Evolutionary conservation across 1,140 invertebrate species (phyloP).

Genomic region (Lasioglossum baleicum): DNA sequence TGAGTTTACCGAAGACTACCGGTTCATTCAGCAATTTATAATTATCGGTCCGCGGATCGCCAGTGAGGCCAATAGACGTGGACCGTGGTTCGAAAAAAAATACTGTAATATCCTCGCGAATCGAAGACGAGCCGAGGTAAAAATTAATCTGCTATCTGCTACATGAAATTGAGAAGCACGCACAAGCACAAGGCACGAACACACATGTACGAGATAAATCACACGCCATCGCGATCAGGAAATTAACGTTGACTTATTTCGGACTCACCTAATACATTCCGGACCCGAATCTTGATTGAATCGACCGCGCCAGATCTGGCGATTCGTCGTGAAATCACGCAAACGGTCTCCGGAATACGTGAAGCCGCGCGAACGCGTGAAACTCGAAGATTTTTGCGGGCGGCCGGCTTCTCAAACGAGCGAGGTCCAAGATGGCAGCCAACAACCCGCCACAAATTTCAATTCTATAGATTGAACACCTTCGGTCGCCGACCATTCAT

Average conservation of each 20-base stretch:
- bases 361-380: slow-evolving; percentile 71
- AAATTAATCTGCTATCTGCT: slow-evolving; percentile 37
- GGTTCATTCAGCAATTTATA: slow-evolving; percentile 8
- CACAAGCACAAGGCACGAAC: slow-evolving; percentile 66
- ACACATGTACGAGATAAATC: slow-evolving; percentile 70
- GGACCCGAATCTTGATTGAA: slow-evolving; percentile 70
- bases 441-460: slow-evolving; percentile 71
- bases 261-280: slow-evolving; percentile 77
- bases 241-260: slow-evolving; percentile 63
- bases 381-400: slow-evolving; percentile 74
- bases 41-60: slow-evolving; percentile 9
- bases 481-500: slow-evolving; percentile 6
- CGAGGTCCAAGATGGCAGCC: slow-evolving; percentile 79
- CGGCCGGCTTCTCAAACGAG: slow-evolving; percentile 78
- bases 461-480: slow-evolving; percentile 44
- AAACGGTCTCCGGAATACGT: slow-evolving; percentile 61
- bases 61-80: neutral
- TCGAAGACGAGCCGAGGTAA: neutral
- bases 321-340: slow-evolving; percentile 59
- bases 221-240: slow-evolving; percentile 69
- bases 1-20: slow-evolving; percentile 21
- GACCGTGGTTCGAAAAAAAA: neutral
- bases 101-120: neutral
- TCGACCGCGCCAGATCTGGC: slow-evolving; percentile 56
- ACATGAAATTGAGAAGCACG: slow-evolving; percentile 51